Base-by-base conservation (phyloP, 2,113 vertebrate species). In the Polyodon spathula region DNA sequence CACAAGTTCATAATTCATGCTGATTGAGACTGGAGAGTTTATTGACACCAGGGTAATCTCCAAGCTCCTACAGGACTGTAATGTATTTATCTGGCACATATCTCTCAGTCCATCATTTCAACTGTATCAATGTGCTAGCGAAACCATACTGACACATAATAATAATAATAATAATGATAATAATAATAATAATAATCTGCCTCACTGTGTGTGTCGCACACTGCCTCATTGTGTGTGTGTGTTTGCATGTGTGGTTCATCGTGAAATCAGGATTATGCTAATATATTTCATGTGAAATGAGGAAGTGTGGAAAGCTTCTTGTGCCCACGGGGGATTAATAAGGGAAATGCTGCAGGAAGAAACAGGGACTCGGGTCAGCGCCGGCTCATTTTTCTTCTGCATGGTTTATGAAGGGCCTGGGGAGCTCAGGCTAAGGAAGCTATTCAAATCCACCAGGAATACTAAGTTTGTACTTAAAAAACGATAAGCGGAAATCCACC, bases 321-420 rank as follows among this genome's bases (percentile, higher is more conserved):
- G 3, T n/a, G 37, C 53, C 9, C 16, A 6, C 27, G 1, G 8
- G 53, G 37, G 53, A 55, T 17, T 55, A 4, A 55, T 55, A 11
- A 55, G 2, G 53, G 53, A 55, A 27, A 38, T 8, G 27, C 9
- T 37, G 53, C 53, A 55, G 53, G 16, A 55, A 37, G 53, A 55
- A 27, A 17, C 17, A 37, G 37, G 6, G 16, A 55, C 37, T 55
- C 4, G 53, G 27, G 6, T 55, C 51, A 53, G 51, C 7, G 12
- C 7, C 12, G 4, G 14, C 51, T 53, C 53, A 55, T 55, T 55
- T 37, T 37, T 55, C 16, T 55, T 55, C 37, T 55, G 15, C 53
- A 27, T 4, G 16, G 15, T 55, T 55, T 55, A 55, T 55, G 16
- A 55, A 10, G 53, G 53, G 53, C 37, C 27, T 55, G 53, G 37